Evolutionary conservation across 2,888 invertebrate genomes (phyloP).

Genomic region (Diloba caeruleocephala): DNA sequence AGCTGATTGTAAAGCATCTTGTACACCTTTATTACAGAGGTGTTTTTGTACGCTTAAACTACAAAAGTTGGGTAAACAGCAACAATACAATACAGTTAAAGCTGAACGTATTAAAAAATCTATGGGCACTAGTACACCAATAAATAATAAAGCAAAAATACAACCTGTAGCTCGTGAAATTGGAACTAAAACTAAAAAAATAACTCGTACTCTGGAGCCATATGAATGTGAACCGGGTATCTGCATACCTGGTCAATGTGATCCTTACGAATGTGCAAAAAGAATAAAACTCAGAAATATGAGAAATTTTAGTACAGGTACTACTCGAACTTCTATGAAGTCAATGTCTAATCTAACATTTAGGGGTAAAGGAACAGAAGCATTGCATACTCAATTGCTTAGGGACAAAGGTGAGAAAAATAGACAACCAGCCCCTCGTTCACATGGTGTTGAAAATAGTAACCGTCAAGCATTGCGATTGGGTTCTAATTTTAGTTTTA

Average conservation of each 20-base stretch:
- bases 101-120: conserved; percentile 3
- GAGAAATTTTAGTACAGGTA: conserved; percentile 14
- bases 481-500: conserved; percentile 47
- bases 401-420: neutral
- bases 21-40: conserved; percentile 19
- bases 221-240: conserved; percentile 52
- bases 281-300: conserved; percentile 21
- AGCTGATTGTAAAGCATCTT: conserved; percentile 7
- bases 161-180: conserved; percentile 17
- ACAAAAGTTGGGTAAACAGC: conserved; percentile 47
- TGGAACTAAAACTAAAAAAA: conserved; percentile 18
- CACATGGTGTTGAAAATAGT: conserved; percentile 10
- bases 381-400: neutral
- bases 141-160: conserved; percentile 5
- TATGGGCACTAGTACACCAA: conserved; percentile 10
- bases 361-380: neutral
- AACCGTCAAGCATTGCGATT: conserved; percentile 21
- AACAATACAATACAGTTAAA: conserved; percentile 9
- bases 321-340: conserved; percentile 3
- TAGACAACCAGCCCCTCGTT: conserved; percentile 1
- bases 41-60: conserved; percentile 64
- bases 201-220: conserved; percentile 15
- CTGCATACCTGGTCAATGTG: conserved; percentile 55
- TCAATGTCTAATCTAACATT: conserved; percentile 24
- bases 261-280: conserved; percentile 42